phyloP scores from a whole-genome alignment of 2,888 invertebrate species.

The Caenorhabditis uteleia region DNA sequence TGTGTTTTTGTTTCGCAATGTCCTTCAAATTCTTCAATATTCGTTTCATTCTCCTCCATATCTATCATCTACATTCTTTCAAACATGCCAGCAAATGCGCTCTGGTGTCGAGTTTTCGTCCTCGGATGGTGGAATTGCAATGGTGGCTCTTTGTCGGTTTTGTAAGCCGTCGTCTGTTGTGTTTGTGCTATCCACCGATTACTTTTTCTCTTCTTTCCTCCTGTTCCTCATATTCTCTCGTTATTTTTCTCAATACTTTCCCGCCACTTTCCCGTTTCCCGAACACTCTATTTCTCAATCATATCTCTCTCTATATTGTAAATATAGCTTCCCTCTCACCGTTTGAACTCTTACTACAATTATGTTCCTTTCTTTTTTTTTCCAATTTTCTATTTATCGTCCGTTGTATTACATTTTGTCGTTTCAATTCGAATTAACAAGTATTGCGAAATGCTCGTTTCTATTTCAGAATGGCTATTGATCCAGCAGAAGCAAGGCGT shows the following conservation, averaged over 20 bases:
- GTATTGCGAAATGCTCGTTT: conserved; percentile 1
- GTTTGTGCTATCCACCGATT: conserved; percentile 3
- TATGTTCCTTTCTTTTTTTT: neutral
- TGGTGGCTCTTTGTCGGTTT: too few relatives aligned
- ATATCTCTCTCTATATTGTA: conserved; percentile 1
- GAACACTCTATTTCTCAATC: neutral
- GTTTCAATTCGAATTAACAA: neutral
- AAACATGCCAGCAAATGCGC: too few relatives aligned
- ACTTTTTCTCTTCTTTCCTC: neutral
- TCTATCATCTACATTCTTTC: too few relatives aligned
- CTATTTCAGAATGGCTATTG: neutral
- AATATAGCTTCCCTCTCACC: neutral
- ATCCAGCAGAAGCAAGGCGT: conserved; percentile 19
- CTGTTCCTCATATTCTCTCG: too few relatives aligned
- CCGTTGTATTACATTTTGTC: neutral
- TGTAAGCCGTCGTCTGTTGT: neutral
- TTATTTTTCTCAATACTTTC: too few relatives aligned
- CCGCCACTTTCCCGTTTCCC: conserved; percentile 7
- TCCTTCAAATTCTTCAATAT: too few relatives aligned
- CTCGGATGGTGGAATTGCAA: too few relatives aligned
- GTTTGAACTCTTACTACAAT: too few relatives aligned
- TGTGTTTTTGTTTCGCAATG: too few relatives aligned
- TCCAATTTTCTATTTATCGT: neutral
- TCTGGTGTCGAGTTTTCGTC: too few relatives aligned
- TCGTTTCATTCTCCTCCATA: too few relatives aligned